Conservation (phyloP, 2,888 invertebrate genomes). For the Caenorhabditis virilis region DNA sequence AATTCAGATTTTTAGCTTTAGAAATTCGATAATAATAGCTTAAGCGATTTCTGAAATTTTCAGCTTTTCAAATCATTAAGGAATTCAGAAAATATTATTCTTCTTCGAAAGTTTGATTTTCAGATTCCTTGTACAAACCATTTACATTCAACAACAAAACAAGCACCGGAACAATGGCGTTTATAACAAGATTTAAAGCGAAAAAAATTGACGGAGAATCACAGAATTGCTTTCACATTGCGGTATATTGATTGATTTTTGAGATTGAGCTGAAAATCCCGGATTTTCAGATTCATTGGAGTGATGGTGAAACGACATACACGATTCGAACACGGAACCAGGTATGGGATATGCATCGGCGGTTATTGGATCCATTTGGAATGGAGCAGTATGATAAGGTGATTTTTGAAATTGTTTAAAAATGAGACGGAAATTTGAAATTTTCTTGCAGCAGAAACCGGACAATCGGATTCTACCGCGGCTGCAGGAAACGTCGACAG, state of each 20-base stretch:
- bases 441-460: too few species aligned
- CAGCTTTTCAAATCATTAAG: too few species aligned
- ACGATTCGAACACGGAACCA: conserved; percentile 27
- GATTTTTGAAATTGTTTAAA: background rate
- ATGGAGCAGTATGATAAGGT: conserved; percentile 15
- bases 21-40: too few species aligned
- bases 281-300: conserved; percentile 42
- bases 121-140: too few species aligned
- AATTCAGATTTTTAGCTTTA: too few species aligned
- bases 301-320: conserved; percentile 40
- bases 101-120: too few species aligned
- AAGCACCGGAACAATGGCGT: background rate
- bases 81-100: too few species aligned
- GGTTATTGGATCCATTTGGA: conserved; percentile 44
- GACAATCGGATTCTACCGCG: conserved; percentile 45
- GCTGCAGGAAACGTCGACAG: conserved; percentile 23
- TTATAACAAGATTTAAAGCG: too few species aligned
- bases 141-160: background rate
- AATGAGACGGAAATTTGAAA: too few species aligned
- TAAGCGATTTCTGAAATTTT: too few species aligned
- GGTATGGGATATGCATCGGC: conserved; percentile 32
- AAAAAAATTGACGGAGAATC: too few species aligned
- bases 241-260: conserved; percentile 14
- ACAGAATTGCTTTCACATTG: conserved; percentile 13
- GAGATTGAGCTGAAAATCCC: background rate